A percentile compares a stretch with the other conserved stretches of the same genome.
These are phyloP conservation scores for Hirtodrosophila trivittata DNA, from an alignment of 2,888 invertebrate species.

Conservation along the genomic window DNA sequence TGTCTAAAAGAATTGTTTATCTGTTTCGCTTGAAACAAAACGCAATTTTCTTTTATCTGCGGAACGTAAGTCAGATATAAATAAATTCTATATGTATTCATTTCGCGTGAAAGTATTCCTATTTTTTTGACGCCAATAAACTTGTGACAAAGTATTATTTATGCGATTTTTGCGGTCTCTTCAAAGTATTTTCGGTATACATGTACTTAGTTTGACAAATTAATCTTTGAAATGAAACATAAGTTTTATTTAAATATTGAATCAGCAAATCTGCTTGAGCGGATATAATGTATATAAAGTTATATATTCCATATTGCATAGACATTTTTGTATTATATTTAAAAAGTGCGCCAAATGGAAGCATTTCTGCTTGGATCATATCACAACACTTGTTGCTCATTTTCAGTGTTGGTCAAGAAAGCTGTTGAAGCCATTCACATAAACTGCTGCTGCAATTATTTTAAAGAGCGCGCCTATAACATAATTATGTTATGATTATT, in stretches of 20 bases:
- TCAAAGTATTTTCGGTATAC: neutral
- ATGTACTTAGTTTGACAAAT: conserved; percentile 1
- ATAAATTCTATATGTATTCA: conserved; percentile 53
- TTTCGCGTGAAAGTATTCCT: conserved; percentile 29
- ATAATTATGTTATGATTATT: neutral
- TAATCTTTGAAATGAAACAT: neutral
- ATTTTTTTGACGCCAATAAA: conserved; percentile 29
- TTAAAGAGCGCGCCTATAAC: neutral
- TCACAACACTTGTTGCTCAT: conserved; percentile 32
- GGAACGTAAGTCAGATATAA: conserved; percentile 59
- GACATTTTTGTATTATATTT: conserved; percentile 1
- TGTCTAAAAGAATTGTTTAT: conserved; percentile 49
- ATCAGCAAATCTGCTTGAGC: too few species aligned
- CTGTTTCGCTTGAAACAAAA: conserved; percentile 43
- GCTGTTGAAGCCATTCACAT: conserved; percentile 14
- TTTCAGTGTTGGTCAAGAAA: conserved; percentile 9
- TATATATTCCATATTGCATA: neutral
- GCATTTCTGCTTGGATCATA: neutral
- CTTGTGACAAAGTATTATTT: conserved; percentile 39
- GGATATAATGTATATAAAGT: too few species aligned
- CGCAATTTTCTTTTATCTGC: conserved; percentile 68
- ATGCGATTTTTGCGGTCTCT: conserved; percentile 17
- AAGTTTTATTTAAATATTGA: too few species aligned
- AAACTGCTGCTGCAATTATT: neutral
- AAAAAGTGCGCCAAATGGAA: conserved; percentile 34